Evolutionary conservation across 2,888 invertebrate species (phyloP).

Genomic region (Asteroscopus sphinx): DNA sequence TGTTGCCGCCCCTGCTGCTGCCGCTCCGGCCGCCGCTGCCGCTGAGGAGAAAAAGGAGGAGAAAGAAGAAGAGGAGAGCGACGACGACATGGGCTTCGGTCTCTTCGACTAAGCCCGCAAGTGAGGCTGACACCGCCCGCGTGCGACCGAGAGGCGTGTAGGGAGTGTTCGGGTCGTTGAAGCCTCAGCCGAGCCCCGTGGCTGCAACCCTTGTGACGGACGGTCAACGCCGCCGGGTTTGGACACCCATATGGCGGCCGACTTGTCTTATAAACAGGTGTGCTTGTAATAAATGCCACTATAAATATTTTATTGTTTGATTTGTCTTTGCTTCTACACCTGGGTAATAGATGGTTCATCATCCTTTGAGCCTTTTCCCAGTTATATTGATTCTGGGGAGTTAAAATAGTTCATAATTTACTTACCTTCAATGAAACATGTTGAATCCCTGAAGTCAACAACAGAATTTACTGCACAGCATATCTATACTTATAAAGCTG

Average conservation of each 20-base stretch:
- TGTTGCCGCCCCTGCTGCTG: constrained; percentile 89
- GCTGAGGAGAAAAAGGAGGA: constrained; percentile 94
- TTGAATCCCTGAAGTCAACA: too few species aligned
- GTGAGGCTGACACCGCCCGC: constrained; percentile 36
- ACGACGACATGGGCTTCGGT: constrained; percentile 99
- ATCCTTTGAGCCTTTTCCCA: too few species aligned
- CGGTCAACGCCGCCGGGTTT: constrained; percentile 81
- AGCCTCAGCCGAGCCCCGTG: constrained; percentile 58
- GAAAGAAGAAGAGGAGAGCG: constrained; percentile 95
- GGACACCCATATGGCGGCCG: constrained; percentile 86
- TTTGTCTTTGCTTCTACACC: too few species aligned
- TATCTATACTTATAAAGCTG: too few species aligned
- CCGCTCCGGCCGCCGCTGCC: constrained; percentile 92
- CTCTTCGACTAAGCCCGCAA: constrained; percentile 93
- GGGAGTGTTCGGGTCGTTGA: constrained; percentile 42
- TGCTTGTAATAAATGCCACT: constrained; percentile 77
- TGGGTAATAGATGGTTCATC: too few species aligned
- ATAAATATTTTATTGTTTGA: constrained; percentile 46
- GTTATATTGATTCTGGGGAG: too few species aligned
- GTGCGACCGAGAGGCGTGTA: constrained; percentile 58
- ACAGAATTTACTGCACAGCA: too few species aligned
- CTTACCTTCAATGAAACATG: too few species aligned
- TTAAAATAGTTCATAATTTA: too few species aligned
- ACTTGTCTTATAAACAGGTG: constrained; percentile 57
- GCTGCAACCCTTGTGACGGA: constrained; percentile 59